phyloP scores from a whole-genome alignment of 1,140 invertebrate genomes.

The Calosoma granatense region DNA sequence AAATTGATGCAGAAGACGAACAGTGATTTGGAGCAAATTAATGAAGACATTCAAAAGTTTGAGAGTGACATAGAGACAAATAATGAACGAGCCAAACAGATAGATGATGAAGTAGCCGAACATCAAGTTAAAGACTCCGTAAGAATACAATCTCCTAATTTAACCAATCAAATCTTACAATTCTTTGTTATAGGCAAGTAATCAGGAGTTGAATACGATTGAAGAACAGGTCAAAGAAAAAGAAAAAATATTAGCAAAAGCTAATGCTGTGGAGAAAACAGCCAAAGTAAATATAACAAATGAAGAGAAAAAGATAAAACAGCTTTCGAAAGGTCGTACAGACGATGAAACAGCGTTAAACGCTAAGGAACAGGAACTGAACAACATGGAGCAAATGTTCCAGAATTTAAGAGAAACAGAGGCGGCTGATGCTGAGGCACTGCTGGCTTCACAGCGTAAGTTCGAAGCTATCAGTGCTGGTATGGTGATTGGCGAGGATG shows the following conservation, averaged over 20 bases:
- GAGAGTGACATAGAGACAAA: slow-evolving; percentile 50
- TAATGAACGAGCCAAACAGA: slow-evolving; percentile 27
- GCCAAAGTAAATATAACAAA: slow-evolving; percentile 58
- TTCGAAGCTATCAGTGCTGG: slow-evolving; percentile 79
- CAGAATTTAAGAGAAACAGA: slow-evolving; percentile 59
- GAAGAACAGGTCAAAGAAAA: too few relatives aligned
- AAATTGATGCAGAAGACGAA: slow-evolving; percentile 41
- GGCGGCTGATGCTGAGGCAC: slow-evolving; percentile 52
- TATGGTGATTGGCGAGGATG: slow-evolving; percentile 66
- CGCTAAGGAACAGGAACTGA: slow-evolving; percentile 55
- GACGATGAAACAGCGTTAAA: slow-evolving; percentile 60
- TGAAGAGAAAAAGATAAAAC: slow-evolving; percentile 57
- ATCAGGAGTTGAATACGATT: slow-evolving; percentile 56
- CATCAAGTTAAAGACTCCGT: not conserved
- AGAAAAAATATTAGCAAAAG: slow-evolving; percentile 58
- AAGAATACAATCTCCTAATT: not conserved
- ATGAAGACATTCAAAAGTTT: too few relatives aligned
- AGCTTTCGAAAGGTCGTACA: slow-evolving; percentile 51
- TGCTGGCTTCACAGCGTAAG: slow-evolving; percentile 62
- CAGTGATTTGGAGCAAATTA: slow-evolving; percentile 41
- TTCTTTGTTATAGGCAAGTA: slow-evolving; percentile 47
- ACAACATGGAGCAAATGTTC: slow-evolving; percentile 56
- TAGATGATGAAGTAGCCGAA: slow-evolving; percentile 10
- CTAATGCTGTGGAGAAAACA: slow-evolving; percentile 54
- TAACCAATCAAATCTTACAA: not conserved